Evolutionary conservation across 1,140 invertebrate species (phyloP), one percentile per base, ranked within the genome.

Genomic region (Thaumetopoea pityocampa): DNA sequence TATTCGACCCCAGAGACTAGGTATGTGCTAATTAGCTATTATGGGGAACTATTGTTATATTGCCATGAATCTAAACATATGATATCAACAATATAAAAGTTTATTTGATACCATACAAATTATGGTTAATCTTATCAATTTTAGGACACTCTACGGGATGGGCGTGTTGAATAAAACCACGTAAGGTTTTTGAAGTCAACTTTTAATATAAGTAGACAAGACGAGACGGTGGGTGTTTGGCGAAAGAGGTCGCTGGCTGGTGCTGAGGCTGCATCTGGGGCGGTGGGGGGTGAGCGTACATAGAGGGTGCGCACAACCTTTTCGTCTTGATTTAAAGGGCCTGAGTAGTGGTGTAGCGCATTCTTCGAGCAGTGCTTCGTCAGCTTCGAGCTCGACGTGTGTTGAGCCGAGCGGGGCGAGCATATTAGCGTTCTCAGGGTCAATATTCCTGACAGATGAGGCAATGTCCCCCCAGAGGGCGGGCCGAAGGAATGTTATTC

Each of bases 401-500:
- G 89, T 85, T 10, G 86, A 73, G 6, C 74, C 84, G 66, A 65
- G 85, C 35, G 69, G 87, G 20, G 89, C 92, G 48, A 95, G 83
- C 92, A 95, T 94, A 67, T 94, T 92, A n/a, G 93, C 92, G 68
- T 94, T 94, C 70, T 94, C 93, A 7, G 93, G 93, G 70, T 95
- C 93, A 51, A 95, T 91, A 73, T 94, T 95, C 59, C 94, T 91
- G 70, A 96, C 94, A 56, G 92, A 94, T 64, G 92, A 93, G 27
- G 93, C 91, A 68, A 96, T 95, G 85, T 95, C 94, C 77, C 95
- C 94, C 94, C 94, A 96, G 4, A 94, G 87, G 7, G 91, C 91
- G 5, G 93, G 93, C 59, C 92, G 90, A 49, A 94, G 88, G 78
- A 93, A 94, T 22, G 92, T n/a, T n/a, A n/a, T n/a, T n/a, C n/a